Evolutionary conservation across 2,797 vertebrate genomes (phyloP), one percentile per base, ranked within the genome.

Genomic region (Dromococcyx pavoninus): DNA sequence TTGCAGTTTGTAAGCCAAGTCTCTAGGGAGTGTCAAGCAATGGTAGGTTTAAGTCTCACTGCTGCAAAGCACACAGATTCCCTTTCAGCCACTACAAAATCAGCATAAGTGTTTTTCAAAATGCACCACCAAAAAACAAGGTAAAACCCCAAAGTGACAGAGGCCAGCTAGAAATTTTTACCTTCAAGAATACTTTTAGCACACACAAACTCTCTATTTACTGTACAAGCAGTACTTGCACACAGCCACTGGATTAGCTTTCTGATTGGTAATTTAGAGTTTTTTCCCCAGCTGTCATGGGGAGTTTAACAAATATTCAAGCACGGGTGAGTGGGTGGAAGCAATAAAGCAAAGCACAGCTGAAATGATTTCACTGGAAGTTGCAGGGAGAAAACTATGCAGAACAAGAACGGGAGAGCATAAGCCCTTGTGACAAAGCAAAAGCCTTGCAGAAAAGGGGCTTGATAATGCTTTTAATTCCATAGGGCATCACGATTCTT

Each of bases 321-420:
- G 93, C 60, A 71, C 54, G 87, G 81, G 39, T 58, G 90, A 93
- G 93, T 94, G 82, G 87, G 89, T 94, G 80, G 91, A 83, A 94
- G 91, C 88, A 95, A 94, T 91, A 92, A 86, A 77, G 91, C 89
- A 79, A 89, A 71, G 78, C 89, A 89, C 58, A 84, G 89, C 88
- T 86, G 88, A 91, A 96, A 92, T 79, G 57, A 85, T 57, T 86
- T 69, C 79, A 91, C 88, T 69, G 91, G 83, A 91, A 94, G 86
- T 18, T 82, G 44, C 86, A 76, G 80, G 46, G 73, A 56, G 41
- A 76, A 92, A 95, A 87, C 50, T 53, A 64, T 44, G 88, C 93
- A 79, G 77, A 71, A 89, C 61, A 82, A 76, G 74, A 94, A 91
- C 13, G 1, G 37, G 51, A 91, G 75, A 91, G 53, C 69, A 61